A percentile compares a stretch with the other conserved stretches of the same genome.
These are phyloP conservation scores for Acleris emargana DNA, from an alignment of 2,888 invertebrate genomes.

Conservation along the genomic window DNA sequence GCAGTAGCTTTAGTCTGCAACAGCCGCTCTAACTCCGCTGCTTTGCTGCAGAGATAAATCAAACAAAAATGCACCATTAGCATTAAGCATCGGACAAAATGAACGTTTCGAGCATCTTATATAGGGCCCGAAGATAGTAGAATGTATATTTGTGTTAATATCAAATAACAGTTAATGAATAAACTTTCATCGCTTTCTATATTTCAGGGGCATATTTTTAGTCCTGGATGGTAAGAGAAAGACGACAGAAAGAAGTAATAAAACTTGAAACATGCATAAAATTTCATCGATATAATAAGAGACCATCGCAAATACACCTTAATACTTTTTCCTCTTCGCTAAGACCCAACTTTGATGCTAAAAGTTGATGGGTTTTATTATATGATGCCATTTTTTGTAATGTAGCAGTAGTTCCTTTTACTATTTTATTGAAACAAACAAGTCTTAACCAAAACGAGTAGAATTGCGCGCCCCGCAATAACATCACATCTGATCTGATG, in stretches of 20 bases:
- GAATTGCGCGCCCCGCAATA: conserved; percentile 13
- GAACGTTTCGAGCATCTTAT: not conserved
- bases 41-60: conserved; percentile 69
- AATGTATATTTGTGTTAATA: not conserved
- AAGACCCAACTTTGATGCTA: conserved; percentile 70
- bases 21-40: conserved; percentile 78
- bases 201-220: too few relatives aligned
- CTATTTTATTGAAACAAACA: not conserved
- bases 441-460: not conserved
- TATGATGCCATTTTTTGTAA: conserved; percentile 54
- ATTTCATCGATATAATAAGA: not conserved
- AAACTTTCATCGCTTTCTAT: not conserved
- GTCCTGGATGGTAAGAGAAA: too few relatives aligned
- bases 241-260: not conserved
- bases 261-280: not conserved
- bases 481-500: too few relatives aligned
- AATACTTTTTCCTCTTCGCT: conserved; percentile 68
- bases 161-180: not conserved
- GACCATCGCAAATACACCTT: conserved; percentile 51
- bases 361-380: conserved; percentile 63
- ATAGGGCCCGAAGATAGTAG: not conserved
- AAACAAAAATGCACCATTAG: not conserved
- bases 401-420: conserved; percentile 30
- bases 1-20: conserved; percentile 72
- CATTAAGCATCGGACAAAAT: not conserved